Evolutionary conservation across 2,888 invertebrate species (phyloP), one percentile per base, ranked within the genome.

Genomic region (Sphaerophoria rueppellii): DNA sequence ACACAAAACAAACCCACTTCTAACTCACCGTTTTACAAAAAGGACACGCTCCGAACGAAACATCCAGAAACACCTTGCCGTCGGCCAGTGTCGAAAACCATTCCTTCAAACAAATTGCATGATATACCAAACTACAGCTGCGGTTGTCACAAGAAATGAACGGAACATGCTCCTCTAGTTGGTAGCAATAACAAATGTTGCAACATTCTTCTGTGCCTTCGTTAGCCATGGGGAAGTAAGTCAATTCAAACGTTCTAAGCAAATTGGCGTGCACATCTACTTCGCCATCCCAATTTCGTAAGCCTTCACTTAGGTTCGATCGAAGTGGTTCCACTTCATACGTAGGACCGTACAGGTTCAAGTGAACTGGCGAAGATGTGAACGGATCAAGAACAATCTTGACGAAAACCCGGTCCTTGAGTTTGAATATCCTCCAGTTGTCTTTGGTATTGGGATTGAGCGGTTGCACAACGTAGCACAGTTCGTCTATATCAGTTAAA

Each of bases 281-380:
- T 16, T 91, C 91, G 0, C 87, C 40, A 78, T 91, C 91, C 92
- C 92, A 92, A 55, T 89, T 88, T 32, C 88, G 83, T 4, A 91
- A 83, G 0, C 91, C 91, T 7, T 91, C 90, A 71, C 90, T 90
- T 3, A 90, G 89, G 3, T 88, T 87, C 32, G 89, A 86, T 0
- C 92, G 88, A 48, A 91, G 79, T 0, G 88, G 82, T 34, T 89
- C 89, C 5, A 91, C 90, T 48, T 90, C 90, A 4, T 88, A 82
- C 0, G 91, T 91, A 1, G 92, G 91, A n/a, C 92, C 92, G 63
- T 91, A 89, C 2, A 92, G 89, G 79, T 90, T 89, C 7, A 92
- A 72, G 0, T 87, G 77, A 87, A 90, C 88, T 0, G 91, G 91
- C 0, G 89, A 88, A 7, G 90, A 87, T 7, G 89, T 88, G 72